Conservation (phyloP, 2,797 vertebrate species). For the Pachyuromys duprasi region DNA sequence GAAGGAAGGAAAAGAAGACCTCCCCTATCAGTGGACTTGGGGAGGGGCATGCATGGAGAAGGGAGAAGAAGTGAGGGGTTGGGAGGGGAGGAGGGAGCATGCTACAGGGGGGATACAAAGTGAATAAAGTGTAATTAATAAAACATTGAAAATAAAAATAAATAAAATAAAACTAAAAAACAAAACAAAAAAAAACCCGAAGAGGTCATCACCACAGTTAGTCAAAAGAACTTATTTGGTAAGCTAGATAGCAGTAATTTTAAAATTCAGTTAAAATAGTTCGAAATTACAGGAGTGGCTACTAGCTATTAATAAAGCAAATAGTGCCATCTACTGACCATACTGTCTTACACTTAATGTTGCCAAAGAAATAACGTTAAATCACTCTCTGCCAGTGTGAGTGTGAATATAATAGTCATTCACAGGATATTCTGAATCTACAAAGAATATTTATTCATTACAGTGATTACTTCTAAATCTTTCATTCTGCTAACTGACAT, state of each 20-base stretch:
- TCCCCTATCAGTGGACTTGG: too few species aligned
- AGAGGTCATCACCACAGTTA: accelerated
- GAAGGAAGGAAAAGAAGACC: too few species aligned
- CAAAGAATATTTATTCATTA: neutral
- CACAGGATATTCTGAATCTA: neutral
- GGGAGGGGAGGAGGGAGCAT: too few species aligned
- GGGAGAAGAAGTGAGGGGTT: too few species aligned
- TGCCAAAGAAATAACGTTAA: neutral
- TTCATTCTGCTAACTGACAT: neutral
- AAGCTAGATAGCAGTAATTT: neutral
- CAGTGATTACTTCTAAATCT: constrained; percentile 20
- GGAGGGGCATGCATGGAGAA: too few species aligned
- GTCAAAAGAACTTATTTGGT: neutral
- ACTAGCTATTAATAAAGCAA: constrained; percentile 70
- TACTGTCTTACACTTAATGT: neutral
- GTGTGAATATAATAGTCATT: neutral
- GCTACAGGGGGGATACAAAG: too few species aligned
- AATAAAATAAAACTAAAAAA: too few species aligned
- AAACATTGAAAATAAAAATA: too few species aligned
- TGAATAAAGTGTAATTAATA: too few species aligned
- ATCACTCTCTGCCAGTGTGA: neutral
- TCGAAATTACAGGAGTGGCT: constrained; percentile 51
- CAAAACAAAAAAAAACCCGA: too few species aligned
- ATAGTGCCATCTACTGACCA: constrained; percentile 71
- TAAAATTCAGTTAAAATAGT: constrained; percentile 28